Base-by-base conservation (phyloP, 2,888 invertebrate genomes). In the Acronicta leporina region DNA sequence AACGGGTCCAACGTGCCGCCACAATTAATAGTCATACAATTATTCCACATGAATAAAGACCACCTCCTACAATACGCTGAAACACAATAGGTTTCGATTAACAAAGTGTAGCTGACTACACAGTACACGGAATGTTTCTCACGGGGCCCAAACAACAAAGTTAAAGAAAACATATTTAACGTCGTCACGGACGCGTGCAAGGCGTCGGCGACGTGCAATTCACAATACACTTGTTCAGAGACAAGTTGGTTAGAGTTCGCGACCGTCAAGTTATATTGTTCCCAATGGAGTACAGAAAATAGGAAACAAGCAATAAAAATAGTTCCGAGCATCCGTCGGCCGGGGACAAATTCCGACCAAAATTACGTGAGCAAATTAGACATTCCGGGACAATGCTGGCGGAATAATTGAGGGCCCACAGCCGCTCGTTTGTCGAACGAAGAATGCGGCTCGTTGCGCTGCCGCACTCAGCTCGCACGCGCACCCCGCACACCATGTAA, bases 301-400 rank as follows among this genome's bases (percentile, higher is more conserved):
- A 91, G 92, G 94, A 92, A 92, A 92, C 91, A 89, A 87, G 90
- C 90, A 92, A 93, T 93, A 93, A 94, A 94, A 94, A 94, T 94
- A 92, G 92, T 92, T 92, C 85, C 84, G 77, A 84, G 83, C 88
- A 86, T 88, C 89, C 88, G 89, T 86, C 87, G 87, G 86, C 88
- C 84, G 79, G 89, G 91, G 91, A 91, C 89, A 83, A 88, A 94
- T 93, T 92, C 92, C 92, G 82, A 81, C 86, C 88, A 88, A 92
- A 89, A 94, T 94, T 92, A 94, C 94, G 94, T 94, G 94, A 92
- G 91, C 91, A 93, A 93, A 93, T 94, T 92, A 93, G 89, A 92
- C 92, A 93, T 94, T 94, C 94, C 92, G 80, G 91, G 86, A 89
- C 90, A 92, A 90, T 88, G 88, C 86, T 82, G 83, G 84, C 82